These are phyloP conservation scores for Euwallacea fornicatus DNA, from an alignment of 1,140 invertebrate genomes.

Conservation along the genomic window DNA sequence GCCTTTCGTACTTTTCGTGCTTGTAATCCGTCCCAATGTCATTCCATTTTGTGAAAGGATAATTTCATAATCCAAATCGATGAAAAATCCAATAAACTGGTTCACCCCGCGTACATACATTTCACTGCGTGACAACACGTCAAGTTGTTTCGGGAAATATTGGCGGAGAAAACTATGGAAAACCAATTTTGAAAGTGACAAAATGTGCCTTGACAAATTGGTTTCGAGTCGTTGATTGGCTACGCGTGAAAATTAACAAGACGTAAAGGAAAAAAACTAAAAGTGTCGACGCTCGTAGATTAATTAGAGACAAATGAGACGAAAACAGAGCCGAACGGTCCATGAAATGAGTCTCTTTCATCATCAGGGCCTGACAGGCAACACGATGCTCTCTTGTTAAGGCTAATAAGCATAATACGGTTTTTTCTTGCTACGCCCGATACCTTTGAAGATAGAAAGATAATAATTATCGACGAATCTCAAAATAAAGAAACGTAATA, in stretches of 20 bases:
- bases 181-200: slow-evolving; percentile 13
- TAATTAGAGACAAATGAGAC: slow-evolving; percentile 46
- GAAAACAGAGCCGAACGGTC: slow-evolving; percentile 42
- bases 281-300: slow-evolving; percentile 39
- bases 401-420: slow-evolving; percentile 43
- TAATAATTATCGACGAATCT: slow-evolving; percentile 38
- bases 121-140: background rate
- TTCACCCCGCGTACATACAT: too few species aligned
- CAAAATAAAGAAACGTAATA: slow-evolving; percentile 42
- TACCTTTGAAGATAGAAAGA: slow-evolving; percentile 37
- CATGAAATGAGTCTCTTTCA: slow-evolving; percentile 43
- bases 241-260: slow-evolving; percentile 37
- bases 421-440: slow-evolving; percentile 28
- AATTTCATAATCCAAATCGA: too few species aligned
- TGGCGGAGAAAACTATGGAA: background rate
- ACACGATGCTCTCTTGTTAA: slow-evolving; percentile 45
- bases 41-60: too few species aligned
- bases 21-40: too few species aligned
- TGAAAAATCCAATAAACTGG: too few species aligned
- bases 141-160: background rate
- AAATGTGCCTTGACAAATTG: slow-evolving; percentile 23
- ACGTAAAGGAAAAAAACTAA: slow-evolving; percentile 28
- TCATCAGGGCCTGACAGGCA: slow-evolving; percentile 41
- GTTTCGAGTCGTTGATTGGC: slow-evolving; percentile 26
- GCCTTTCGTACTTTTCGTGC: too few species aligned